Conservation (phyloP, 2,113 vertebrate species). For the Gracilinanus agilis region DNA sequence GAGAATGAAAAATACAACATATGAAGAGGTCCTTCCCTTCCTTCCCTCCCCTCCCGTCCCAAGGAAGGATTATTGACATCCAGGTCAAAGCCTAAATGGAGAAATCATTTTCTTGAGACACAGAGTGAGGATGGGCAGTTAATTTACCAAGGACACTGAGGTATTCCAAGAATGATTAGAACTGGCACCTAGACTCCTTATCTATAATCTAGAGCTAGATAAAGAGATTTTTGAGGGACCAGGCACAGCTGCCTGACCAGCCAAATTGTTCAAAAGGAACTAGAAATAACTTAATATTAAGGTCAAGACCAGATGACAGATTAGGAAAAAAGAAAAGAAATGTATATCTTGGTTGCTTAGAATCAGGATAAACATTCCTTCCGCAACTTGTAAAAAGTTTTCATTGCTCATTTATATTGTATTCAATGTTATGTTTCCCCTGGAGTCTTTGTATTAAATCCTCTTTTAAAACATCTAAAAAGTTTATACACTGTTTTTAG, state of each 20-base stretch:
- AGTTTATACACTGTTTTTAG: background rate
- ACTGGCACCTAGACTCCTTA: background rate
- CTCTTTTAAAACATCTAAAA: background rate
- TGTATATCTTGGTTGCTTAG: background rate
- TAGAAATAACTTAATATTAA: background rate
- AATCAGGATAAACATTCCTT: background rate
- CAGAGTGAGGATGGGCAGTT: background rate
- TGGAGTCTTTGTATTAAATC: background rate
- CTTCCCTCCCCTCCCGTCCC: background rate
- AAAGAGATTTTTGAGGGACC: background rate
- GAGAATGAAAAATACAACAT: background rate
- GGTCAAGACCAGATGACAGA: background rate
- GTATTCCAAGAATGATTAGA: background rate
- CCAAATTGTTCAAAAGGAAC: background rate
- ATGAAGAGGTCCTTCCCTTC: background rate
- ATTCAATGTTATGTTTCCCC: background rate
- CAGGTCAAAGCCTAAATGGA: background rate
- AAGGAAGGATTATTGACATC: background rate
- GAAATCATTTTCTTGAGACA: background rate
- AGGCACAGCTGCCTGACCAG: background rate
- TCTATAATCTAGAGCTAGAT: background rate
- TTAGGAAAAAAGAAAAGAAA: background rate
- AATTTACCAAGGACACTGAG: background rate
- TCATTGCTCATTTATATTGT: background rate
- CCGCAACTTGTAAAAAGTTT: background rate